A percentile compares a stretch with the other conserved stretches of the same genome.
Conservation (phyloP, 1,140 invertebrate genomes). For the Drosophila truncata region DNA sequence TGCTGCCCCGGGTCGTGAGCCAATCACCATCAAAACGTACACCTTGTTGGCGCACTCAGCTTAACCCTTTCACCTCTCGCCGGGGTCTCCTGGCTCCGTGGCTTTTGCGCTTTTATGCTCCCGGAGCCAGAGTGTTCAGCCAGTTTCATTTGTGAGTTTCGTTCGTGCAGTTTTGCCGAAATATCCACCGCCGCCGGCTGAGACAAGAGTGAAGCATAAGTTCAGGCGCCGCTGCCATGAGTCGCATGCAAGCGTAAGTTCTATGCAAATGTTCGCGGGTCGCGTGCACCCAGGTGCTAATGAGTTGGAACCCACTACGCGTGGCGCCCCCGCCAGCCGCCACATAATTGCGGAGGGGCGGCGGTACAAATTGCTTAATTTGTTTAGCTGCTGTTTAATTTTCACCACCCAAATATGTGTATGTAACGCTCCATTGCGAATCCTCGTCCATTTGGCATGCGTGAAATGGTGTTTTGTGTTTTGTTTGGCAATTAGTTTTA, state of each 20-base stretch:
- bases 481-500: conserved; percentile 32
- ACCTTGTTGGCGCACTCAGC: conserved; percentile 55
- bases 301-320: conserved; percentile 46
- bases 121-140: conserved; percentile 44
- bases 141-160: conserved; percentile 71
- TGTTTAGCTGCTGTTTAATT: conserved; percentile 49
- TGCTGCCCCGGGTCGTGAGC: conserved; percentile 29
- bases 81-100: conserved; percentile 20
- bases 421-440: not conserved
- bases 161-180: conserved; percentile 71
- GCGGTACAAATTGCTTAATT: conserved; percentile 58
- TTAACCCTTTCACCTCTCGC: conserved; percentile 40
- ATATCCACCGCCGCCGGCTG: conserved; percentile 4
- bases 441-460: conserved; percentile 3
- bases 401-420: conserved; percentile 12
- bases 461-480: conserved; percentile 3
- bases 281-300: conserved; percentile 62
- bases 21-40: conserved; percentile 64
- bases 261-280: conserved; percentile 55
- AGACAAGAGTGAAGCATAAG: conserved; percentile 55
- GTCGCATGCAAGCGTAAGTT: conserved; percentile 81
- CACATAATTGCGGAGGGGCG: conserved; percentile 32
- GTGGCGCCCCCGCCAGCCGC: conserved; percentile 12
- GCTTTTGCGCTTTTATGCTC: conserved; percentile 74
- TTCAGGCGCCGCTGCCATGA: conserved; percentile 63